These are phyloP conservation scores for Euschistus heros DNA, from an alignment of 1,140 invertebrate genomes.

Conservation along the genomic window DNA sequence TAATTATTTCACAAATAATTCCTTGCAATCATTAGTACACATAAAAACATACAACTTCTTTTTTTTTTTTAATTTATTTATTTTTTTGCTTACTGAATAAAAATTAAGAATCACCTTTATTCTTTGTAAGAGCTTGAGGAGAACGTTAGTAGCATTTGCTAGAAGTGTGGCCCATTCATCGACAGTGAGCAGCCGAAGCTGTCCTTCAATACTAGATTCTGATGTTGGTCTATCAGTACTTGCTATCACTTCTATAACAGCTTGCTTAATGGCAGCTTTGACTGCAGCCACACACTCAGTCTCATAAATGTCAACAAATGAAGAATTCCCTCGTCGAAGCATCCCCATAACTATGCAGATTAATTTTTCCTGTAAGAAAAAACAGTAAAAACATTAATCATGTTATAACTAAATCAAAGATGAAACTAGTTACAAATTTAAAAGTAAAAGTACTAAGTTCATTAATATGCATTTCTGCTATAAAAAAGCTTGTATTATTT, in stretches of 20 bases:
- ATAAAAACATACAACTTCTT: too few species aligned
- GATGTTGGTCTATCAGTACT: conserved; percentile 39
- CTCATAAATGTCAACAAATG: conserved; percentile 80
- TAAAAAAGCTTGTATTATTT: too few species aligned
- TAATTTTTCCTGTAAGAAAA: conserved; percentile 59
- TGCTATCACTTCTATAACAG: conserved; percentile 66
- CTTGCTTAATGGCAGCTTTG: conserved; percentile 79
- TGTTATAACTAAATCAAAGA: conserved; percentile 19
- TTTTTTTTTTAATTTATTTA: too few species aligned
- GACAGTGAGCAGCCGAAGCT: conserved; percentile 49
- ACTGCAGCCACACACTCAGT: conserved; percentile 82
- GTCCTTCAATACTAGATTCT: conserved; percentile 41
- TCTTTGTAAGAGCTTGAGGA: conserved; percentile 41
- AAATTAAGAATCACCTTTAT: conserved; percentile 42
- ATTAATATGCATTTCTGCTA: too few species aligned
- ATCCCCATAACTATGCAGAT: conserved; percentile 82
- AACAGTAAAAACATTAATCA: conserved; percentile 15
- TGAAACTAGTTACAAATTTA: too few species aligned
- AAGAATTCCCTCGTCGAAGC: conserved; percentile 69
- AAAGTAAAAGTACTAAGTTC: too few species aligned
- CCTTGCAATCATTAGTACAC: background rate
- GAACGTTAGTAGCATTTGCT: conserved; percentile 55
- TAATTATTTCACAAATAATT: background rate
- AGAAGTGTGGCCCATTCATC: conserved; percentile 71
- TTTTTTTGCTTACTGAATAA: too few species aligned